A percentile compares a stretch with the other conserved stretches of the same genome.
Conservation (phyloP, 2,888 invertebrate genomes). For the Pterostichus niger region DNA sequence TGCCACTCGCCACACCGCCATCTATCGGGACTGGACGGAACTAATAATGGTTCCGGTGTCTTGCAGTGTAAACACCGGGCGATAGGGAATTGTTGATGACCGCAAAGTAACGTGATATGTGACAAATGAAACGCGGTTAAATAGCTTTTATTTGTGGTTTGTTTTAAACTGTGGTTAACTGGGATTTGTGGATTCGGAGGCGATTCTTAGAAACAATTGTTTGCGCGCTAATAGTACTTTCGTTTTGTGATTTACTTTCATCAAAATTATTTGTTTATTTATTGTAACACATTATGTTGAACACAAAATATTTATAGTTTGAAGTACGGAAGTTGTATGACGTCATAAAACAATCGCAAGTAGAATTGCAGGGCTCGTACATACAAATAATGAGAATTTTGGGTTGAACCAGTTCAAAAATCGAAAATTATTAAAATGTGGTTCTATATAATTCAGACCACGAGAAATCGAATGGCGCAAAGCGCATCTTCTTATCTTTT, state of each 20-base stretch:
- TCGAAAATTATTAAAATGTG: too few species aligned
- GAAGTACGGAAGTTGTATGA: too few species aligned
- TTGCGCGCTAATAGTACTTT: neutral
- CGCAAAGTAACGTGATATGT: constrained; percentile 10
- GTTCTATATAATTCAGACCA: too few species aligned
- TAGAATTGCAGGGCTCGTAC: too few species aligned
- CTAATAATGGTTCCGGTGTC: constrained; percentile 24
- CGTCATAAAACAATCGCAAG: too few species aligned
- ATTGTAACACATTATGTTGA: too few species aligned
- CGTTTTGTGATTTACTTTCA: neutral
- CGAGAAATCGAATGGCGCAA: too few species aligned
- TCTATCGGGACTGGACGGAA: neutral
- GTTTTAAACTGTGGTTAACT: neutral
- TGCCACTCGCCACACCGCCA: neutral
- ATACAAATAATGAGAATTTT: too few species aligned
- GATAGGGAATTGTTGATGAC: constrained; percentile 17
- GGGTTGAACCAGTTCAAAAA: too few species aligned
- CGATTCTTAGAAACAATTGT: neutral
- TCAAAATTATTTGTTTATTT: neutral
- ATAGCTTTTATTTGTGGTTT: constrained; percentile 19
- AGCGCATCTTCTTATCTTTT: too few species aligned
- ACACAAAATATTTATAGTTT: too few species aligned
- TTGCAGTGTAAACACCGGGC: constrained; percentile 27
- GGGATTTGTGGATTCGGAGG: neutral
- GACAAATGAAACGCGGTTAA: constrained; percentile 24